Evolutionary conservation across 1,140 invertebrate genomes (phyloP), one percentile per base, ranked within the genome.

Genomic region (Tachypleus tridentatus): DNA sequence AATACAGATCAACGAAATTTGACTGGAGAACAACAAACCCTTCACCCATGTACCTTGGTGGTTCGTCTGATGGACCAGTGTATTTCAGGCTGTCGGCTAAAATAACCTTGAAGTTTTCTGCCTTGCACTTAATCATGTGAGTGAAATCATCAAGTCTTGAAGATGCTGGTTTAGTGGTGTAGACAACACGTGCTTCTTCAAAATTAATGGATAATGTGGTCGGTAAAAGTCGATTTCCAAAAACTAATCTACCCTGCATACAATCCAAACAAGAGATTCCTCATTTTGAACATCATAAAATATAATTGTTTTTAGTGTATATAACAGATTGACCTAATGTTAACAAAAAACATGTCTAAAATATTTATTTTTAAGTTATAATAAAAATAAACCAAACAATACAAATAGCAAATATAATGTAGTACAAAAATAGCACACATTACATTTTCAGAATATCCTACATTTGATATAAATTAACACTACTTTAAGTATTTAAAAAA

Each of bases 1-100:
- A 96, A 77, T 97, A 97, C 49, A 97, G 78, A 74, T 97, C 90
- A 67, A 97, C 87, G 73, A 90, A 87, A 76, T 96, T 97, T 4
- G 92, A 93, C 74, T 93, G 94, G 77, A 98, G 84, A 6, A 99
- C 84, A 6, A 97, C 94, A 79, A 98, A 99, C 4, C 95, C 96
- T 80, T 98, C 93, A 29, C 93, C 94, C 94, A 98, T 98, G 70
- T 89, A 96, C 52, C 96, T 77, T 3, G 96, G 96, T 4, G 96
- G 94, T 73, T 98, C 94, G 79, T 98, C 94, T 3, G 88, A 83
- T 79, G 93, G 85, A 4, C 91, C 91, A 3, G 87, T 92, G 75
- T 96, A 97, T 74, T 95, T 95, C 9, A 87, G 89, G 80, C 91
- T 95, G 10, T 91, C 91, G 50, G 91, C 92, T 67, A 97, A 81